Conservation (phyloP, 2,113 vertebrate species). For the Bubo bubo region DNA sequence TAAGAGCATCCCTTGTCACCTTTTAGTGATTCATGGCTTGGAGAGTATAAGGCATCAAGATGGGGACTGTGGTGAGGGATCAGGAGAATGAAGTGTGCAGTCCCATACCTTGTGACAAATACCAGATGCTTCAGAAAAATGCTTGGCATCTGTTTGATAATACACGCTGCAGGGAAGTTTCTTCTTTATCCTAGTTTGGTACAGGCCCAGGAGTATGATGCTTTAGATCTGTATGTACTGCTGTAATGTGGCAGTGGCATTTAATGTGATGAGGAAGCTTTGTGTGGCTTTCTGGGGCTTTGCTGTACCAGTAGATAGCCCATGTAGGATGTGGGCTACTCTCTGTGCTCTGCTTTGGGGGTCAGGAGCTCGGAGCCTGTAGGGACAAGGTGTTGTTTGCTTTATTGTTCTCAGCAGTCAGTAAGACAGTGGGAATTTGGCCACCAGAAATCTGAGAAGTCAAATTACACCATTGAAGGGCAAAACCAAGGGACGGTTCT, state of each 20-base stretch:
- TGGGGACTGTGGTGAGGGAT: background rate
- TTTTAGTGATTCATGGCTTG: background rate
- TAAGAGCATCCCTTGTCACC: background rate
- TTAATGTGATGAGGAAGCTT: background rate
- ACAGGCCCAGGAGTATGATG: background rate
- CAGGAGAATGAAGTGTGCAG: background rate
- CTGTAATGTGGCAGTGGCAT: background rate
- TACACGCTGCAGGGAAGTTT: background rate
- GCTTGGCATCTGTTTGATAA: background rate
- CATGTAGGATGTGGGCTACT: accelerated
- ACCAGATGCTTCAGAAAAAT: slow-evolving; percentile 2
- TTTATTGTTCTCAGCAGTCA: background rate
- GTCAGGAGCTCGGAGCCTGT: background rate
- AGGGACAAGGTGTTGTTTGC: accelerated
- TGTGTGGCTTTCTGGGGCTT: background rate
- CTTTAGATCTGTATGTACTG: background rate
- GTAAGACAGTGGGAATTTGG: background rate
- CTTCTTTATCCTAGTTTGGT: background rate
- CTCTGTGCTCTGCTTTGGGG: background rate
- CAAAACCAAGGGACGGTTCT: background rate
- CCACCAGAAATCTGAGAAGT: background rate
- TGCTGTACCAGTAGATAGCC: background rate
- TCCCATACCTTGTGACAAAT: background rate
- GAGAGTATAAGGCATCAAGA: background rate
- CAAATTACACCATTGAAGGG: background rate